These are phyloP conservation scores for Paracanthobrama guichenoti DNA, from an alignment of 2,113 vertebrate species.

Conservation along the genomic window DNA sequence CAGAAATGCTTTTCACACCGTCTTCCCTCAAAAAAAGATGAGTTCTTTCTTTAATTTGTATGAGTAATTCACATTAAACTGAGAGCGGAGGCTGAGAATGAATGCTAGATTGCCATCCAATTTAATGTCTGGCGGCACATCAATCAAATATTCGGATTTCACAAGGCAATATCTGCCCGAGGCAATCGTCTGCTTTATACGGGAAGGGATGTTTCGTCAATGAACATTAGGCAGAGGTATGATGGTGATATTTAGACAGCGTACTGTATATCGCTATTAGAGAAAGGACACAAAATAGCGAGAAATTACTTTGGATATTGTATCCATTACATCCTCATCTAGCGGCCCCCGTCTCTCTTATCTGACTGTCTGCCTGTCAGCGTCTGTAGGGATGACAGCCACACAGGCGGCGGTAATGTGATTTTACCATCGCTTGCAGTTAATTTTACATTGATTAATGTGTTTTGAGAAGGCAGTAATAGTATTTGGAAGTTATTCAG, in stretches of 20 bases:
- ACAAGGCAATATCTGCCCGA: conserved; percentile 23
- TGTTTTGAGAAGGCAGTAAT: conserved; percentile 37
- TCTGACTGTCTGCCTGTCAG: conserved; percentile 33
- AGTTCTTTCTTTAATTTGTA: conserved; percentile 29
- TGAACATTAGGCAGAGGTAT: conserved; percentile 5
- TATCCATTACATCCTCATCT: conserved; percentile 14
- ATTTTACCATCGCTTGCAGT: conserved; percentile 8
- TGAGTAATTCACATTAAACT: conserved; percentile 47
- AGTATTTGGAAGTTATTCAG: conserved; percentile 18
- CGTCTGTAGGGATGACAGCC: conserved; percentile 2
- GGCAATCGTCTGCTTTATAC: conserved; percentile 27
- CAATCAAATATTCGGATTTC: conserved; percentile 29
- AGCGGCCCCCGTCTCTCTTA: not conserved
- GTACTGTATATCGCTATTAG: conserved; percentile 2
- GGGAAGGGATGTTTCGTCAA: not conserved
- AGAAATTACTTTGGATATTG: conserved; percentile 13
- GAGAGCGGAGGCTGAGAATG: not conserved
- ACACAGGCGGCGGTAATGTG: conserved; percentile 15
- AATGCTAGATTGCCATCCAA: conserved; percentile 23
- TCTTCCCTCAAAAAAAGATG: conserved; percentile 22
- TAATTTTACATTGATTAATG: conserved; percentile 41
- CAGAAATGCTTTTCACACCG: not conserved
- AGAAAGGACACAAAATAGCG: conserved; percentile 6
- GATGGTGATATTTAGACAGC: not conserved
- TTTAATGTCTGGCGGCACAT: conserved; percentile 43